These are phyloP conservation scores for Xiphias gladius DNA, from an alignment of 2,113 vertebrate species.

Conservation along the genomic window DNA sequence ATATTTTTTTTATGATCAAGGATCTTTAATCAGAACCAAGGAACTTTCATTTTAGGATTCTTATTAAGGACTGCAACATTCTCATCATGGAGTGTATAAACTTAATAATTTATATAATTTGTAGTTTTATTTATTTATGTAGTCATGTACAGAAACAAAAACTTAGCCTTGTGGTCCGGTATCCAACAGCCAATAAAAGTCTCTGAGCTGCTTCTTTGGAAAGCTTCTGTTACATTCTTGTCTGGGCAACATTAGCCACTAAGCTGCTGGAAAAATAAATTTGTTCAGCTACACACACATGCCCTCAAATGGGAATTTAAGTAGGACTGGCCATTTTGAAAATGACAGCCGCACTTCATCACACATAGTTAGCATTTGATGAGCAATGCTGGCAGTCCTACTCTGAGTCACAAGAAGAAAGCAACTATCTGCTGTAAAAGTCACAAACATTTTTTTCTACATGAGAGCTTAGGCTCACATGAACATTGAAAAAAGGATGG, in stretches of 20 bases:
- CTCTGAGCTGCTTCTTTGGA: constrained; percentile 51
- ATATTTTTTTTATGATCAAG: no score
- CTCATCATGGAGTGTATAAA: neutral
- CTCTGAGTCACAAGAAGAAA: constrained; percentile 45
- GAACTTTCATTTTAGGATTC: no score
- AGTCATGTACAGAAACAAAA: constrained; percentile 15
- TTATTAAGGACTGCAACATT: neutral
- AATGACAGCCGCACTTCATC: constrained; percentile 47
- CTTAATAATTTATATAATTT: neutral
- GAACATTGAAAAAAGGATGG: constrained; percentile 31
- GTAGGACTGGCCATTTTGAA: constrained; percentile 41
- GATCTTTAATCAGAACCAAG: neutral
- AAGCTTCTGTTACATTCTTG: constrained; percentile 54
- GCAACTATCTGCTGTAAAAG: constrained; percentile 38
- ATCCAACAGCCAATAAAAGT: constrained; percentile 33
- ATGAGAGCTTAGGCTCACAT: neutral
- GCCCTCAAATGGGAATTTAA: constrained; percentile 48
- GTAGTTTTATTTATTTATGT: constrained; percentile 3
- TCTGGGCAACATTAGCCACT: constrained; percentile 55
- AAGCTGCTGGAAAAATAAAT: constrained; percentile 69
- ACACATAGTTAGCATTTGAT: constrained; percentile 39
- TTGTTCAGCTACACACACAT: constrained; percentile 53
- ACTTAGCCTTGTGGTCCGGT: constrained; percentile 7
- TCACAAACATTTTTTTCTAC: constrained; percentile 20
- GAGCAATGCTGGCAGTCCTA: constrained; percentile 28